Percentiles rank a stretch among this genome's conserved stretches.
phyloP scores from a whole-genome alignment of 2,888 invertebrate species.

The Zeuzera pyrina region DNA sequence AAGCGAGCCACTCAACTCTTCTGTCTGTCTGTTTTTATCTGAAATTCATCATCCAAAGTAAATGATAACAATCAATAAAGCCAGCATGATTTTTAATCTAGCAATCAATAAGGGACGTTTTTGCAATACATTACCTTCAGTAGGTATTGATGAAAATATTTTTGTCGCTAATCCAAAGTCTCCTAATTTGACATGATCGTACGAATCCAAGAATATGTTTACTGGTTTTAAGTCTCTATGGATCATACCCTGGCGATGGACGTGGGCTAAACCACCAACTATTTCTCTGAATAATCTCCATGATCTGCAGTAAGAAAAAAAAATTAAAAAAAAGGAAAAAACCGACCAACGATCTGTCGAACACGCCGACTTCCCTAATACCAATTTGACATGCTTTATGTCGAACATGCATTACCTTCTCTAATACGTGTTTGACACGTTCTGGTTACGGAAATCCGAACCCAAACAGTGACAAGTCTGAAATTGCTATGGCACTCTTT shows the following conservation, averaged over 20 bases:
- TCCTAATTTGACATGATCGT: constrained; percentile 97
- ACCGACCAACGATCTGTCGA: too few relatives aligned
- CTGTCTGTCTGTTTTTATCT: constrained; percentile 43
- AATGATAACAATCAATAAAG: constrained; percentile 4
- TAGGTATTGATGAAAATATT: constrained; percentile 28
- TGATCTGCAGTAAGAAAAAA: constrained; percentile 82
- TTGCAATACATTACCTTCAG: constrained; percentile 66
- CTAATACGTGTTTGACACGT: too few relatives aligned
- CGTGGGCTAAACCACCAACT: constrained; percentile 87
- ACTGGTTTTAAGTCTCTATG: constrained; percentile 89
- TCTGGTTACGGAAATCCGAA: too few relatives aligned
- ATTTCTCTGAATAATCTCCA: constrained; percentile 97
- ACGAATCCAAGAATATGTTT: constrained; percentile 95
- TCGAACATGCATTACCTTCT: too few relatives aligned
- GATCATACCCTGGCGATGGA: constrained; percentile 93
- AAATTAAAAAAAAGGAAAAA: too few relatives aligned
- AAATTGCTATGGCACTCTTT: too few relatives aligned
- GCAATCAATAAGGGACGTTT: too few relatives aligned
- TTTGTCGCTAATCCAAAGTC: constrained; percentile 98
- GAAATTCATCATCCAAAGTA: too few relatives aligned
- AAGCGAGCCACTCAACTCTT: constrained; percentile 53
- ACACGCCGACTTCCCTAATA: too few relatives aligned
- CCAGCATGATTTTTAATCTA: constrained; percentile 1
- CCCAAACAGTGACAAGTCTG: too few relatives aligned
- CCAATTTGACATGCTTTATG: too few relatives aligned